Percentiles rank a stretch among this genome's conserved stretches.
Evolutionary conservation across 2,797 vertebrate species (phyloP).

Genomic region (Scyliorhinus canicula): DNA sequence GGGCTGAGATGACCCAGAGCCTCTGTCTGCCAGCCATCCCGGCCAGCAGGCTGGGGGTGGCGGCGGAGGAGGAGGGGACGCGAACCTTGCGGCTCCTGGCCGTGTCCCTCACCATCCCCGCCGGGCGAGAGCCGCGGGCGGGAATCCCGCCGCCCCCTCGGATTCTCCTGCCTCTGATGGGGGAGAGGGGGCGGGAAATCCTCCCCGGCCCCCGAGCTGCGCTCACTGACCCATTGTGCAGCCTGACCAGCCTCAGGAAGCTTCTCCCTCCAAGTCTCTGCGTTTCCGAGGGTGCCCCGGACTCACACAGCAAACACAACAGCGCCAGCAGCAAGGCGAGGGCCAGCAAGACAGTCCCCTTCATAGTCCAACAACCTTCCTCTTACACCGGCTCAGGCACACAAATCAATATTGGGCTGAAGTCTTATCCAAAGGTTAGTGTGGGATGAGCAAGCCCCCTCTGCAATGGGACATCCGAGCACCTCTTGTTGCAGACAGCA

Average conservation of each 20-base stretch:
- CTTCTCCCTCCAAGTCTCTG: constrained; percentile 28
- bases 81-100: constrained; percentile 61
- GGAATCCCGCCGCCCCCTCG: constrained; percentile 50
- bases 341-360: background rate
- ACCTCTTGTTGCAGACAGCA: background rate
- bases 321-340: background rate
- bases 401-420: background rate
- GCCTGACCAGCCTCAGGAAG: background rate
- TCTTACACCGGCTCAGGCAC: too few relatives aligned
- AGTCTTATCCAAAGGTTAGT: background rate
- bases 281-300: constrained; percentile 39
- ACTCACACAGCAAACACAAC: constrained; percentile 39
- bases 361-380: background rate
- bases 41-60: constrained; percentile 83
- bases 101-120: constrained; percentile 69
- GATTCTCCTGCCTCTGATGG: constrained; percentile 48
- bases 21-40: constrained; percentile 89
- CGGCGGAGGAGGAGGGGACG: constrained; percentile 66
- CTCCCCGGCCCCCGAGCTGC: constrained; percentile 46
- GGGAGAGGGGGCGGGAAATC: constrained; percentile 48
- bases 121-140: constrained; percentile 46
- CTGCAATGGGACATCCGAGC: background rate
- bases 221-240: background rate
- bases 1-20: constrained; percentile 86
- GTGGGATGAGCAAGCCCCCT: background rate